A percentile compares a stretch with the other conserved stretches of the same genome.
Conservation (phyloP, 2,888 invertebrate genomes). For the Zootermopsis nevadensis region DNA sequence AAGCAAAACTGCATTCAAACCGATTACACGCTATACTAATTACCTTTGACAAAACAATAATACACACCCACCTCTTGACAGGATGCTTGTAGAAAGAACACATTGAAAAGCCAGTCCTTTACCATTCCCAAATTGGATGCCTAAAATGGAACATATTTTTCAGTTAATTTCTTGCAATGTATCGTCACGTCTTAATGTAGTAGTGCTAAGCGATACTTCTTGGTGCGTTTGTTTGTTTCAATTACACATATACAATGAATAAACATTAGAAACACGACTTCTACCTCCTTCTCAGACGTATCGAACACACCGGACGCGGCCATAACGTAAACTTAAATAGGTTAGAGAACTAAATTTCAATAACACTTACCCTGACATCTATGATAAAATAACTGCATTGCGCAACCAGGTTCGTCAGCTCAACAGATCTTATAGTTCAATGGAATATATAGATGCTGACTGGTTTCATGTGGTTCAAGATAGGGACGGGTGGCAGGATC, state of each 20-base stretch:
- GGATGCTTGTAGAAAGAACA: slow-evolving; percentile 73
- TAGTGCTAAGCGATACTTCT: slow-evolving; percentile 8
- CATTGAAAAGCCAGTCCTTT: slow-evolving; percentile 71
- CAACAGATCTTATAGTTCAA: no score
- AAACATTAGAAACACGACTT: slow-evolving; percentile 33
- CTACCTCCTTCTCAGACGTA: slow-evolving; percentile 39
- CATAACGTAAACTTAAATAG: slow-evolving; percentile 30
- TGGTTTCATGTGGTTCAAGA: no score
- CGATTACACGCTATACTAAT: no score
- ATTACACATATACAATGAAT: slow-evolving; percentile 9
- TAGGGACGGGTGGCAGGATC: no score
- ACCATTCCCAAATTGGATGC: slow-evolving; percentile 70
- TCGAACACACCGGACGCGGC: slow-evolving; percentile 44
- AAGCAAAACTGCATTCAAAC: no score
- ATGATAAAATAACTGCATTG: neutral
- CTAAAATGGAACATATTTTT: slow-evolving; percentile 49
- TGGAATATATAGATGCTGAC: no score
- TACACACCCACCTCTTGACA: slow-evolving; percentile 85
- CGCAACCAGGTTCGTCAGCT: neutral
- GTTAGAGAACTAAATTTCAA: neutral
- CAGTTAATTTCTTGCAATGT: slow-evolving; percentile 21
- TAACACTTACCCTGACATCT: neutral
- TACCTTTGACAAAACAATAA: slow-evolving; percentile 51
- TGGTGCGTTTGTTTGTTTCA: slow-evolving; percentile 16
- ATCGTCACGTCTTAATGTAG: neutral